Evolutionary conservation across 2,888 invertebrate genomes (phyloP).

Genomic region (Sphaerophoria rueppellii): DNA sequence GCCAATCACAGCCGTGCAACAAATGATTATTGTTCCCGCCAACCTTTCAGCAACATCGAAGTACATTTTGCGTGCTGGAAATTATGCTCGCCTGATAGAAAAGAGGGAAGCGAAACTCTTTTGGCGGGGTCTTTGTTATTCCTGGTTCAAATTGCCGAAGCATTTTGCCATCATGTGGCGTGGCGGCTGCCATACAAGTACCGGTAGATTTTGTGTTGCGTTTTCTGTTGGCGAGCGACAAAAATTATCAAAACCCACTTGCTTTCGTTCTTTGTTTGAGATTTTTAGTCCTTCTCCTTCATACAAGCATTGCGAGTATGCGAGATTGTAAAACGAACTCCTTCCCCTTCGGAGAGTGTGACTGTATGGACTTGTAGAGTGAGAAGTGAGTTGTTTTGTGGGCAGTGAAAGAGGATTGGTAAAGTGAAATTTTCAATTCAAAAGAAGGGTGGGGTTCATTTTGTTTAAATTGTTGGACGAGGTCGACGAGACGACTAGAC

Average conservation of each 20-base stretch:
- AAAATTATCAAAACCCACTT: conserved; percentile 30
- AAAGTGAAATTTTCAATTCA: neutral
- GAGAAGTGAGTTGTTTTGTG: neutral
- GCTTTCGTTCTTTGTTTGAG: conserved; percentile 43
- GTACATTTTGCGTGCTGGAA: conserved; percentile 62
- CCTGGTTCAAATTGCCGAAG: conserved; percentile 76
- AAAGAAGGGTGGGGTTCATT: neutral
- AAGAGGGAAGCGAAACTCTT: conserved; percentile 83
- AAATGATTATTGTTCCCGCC: conserved; percentile 57
- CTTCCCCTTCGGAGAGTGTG: conserved; percentile 20
- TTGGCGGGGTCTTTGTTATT: conserved; percentile 82
- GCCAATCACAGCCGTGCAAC: conserved; percentile 61
- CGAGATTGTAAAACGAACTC: neutral
- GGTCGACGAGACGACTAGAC: neutral
- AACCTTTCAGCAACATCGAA: conserved; percentile 18
- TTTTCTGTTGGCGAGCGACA: conserved; percentile 68
- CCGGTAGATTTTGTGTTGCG: conserved; percentile 53
- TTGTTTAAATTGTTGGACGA: neutral
- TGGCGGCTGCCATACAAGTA: conserved; percentile 8
- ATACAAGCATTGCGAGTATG: too few relatives aligned
- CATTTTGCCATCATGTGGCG: conserved; percentile 45
- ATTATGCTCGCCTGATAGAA: conserved; percentile 81
- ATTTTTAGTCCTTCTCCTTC: conserved; percentile 40
- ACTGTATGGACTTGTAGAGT: neutral
- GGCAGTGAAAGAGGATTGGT: conserved; percentile 5